phyloP scores from a whole-genome alignment of 2,797 vertebrate genomes.

The Odontamblyopus lacepedii region DNA sequence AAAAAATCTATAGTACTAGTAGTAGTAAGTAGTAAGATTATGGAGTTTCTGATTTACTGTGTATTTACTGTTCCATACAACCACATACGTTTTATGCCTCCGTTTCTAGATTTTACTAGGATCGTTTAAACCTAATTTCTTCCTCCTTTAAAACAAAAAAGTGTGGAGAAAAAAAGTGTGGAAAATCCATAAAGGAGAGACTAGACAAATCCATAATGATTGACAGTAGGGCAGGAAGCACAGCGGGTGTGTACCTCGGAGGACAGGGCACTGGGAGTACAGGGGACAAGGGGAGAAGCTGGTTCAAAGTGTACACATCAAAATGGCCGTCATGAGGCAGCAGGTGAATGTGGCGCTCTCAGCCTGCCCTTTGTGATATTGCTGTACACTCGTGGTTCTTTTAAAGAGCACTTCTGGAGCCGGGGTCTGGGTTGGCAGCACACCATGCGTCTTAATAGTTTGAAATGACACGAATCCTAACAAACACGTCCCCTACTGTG shows the following conservation, averaged over 20 bases:
- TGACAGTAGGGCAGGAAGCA: constrained; percentile 24
- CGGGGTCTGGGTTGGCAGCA: constrained; percentile 24
- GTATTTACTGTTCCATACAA: not conserved
- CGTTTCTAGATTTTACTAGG: not conserved
- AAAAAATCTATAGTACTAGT: too few relatives aligned
- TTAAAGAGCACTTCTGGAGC: constrained; percentile 32
- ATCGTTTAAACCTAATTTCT: not conserved
- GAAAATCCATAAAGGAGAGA: constrained; percentile 9
- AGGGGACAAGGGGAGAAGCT: too few relatives aligned
- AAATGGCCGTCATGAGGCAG: constrained; percentile 36
- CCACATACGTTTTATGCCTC: not conserved
- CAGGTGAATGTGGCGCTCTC: constrained; percentile 37
- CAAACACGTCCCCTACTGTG: constrained; percentile 39
- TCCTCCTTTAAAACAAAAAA: not conserved
- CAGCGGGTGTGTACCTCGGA: constrained; percentile 21
- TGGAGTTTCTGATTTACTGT: not conserved
- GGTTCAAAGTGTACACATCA: constrained; percentile 4
- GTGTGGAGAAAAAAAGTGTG: constrained; percentile 8
- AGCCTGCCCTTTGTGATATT: constrained; percentile 31
- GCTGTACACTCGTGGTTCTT: constrained; percentile 27
- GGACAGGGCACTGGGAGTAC: constrained; percentile 3
- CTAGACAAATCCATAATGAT: constrained; percentile 23
- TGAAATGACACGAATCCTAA: constrained; percentile 41
- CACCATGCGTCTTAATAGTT: constrained; percentile 14
- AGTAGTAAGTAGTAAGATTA: too few relatives aligned